phyloP scores from a whole-genome alignment of 2,888 invertebrate species.

The Microctonus brassicae region DNA sequence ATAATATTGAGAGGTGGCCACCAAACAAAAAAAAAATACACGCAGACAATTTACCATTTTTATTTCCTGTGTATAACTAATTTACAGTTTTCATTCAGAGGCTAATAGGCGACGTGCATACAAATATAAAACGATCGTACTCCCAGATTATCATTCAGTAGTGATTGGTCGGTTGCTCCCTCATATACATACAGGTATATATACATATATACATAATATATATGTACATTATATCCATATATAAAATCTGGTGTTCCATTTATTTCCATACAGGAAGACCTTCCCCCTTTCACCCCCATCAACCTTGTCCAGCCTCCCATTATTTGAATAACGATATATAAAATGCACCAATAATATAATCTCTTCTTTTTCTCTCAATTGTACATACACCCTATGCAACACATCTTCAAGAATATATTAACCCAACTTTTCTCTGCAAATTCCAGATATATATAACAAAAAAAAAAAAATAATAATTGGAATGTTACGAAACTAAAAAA shows the following conservation, averaged over 20 bases:
- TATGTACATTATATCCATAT: conserved; percentile 40
- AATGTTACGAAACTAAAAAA: too few relatives aligned
- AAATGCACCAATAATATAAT: not conserved
- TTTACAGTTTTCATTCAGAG: conserved; percentile 34
- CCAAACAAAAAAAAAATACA: not conserved
- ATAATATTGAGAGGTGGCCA: not conserved
- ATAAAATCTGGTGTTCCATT: conserved; percentile 49
- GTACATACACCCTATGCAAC: too few relatives aligned
- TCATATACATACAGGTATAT: not conserved
- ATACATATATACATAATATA: not conserved
- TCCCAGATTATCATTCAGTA: conserved; percentile 58
- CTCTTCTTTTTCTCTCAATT: not conserved
- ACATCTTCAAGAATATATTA: too few relatives aligned
- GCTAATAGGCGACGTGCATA: conserved; percentile 37
- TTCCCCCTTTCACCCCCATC: conserved; percentile 24
- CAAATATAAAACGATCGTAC: conserved; percentile 61
- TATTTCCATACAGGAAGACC: conserved; percentile 69
- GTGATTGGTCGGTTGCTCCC: conserved; percentile 28
- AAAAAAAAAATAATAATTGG: too few relatives aligned
- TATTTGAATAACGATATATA: conserved; percentile 26
- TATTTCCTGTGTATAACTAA: conserved; percentile 31
- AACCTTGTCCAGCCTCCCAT: not conserved
- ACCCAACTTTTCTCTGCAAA: too few relatives aligned
- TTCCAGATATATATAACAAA: too few relatives aligned
- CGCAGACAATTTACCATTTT: conserved; percentile 12